These are phyloP conservation scores for Malurus alboscapulatus DNA, from an alignment of 2,113 vertebrate genomes.

Conservation along the genomic window DNA sequence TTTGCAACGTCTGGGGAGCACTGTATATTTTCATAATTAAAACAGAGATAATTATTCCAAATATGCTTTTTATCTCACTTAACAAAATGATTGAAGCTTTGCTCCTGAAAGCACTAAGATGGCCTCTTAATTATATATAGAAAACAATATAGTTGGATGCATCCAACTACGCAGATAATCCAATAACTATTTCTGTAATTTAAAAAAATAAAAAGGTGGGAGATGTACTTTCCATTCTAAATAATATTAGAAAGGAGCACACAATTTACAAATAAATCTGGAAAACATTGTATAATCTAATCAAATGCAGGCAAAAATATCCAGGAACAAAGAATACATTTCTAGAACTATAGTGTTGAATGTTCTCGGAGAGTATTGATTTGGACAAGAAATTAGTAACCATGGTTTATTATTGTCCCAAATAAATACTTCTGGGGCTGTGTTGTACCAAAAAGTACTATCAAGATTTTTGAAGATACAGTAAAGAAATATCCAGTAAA, in stretches of 20 bases:
- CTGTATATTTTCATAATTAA: not conserved
- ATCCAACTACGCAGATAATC: not conserved
- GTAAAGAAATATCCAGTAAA: not conserved
- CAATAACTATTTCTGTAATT: not conserved
- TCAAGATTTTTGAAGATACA: not conserved
- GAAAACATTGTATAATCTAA: not conserved
- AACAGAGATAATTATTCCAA: not conserved
- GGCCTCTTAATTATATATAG: not conserved
- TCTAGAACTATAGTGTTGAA: not conserved
- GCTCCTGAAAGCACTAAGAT: not conserved
- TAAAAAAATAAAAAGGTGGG: not conserved
- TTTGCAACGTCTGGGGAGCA: not conserved
- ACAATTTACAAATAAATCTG: not conserved
- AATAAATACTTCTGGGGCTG: not conserved
- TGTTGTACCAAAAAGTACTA: not conserved
- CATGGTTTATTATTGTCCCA: not conserved
- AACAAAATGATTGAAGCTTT: not conserved
- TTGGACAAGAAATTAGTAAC: not conserved
- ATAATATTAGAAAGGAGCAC: not conserved
- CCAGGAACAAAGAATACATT: not conserved
- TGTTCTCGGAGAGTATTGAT: not conserved
- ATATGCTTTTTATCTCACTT: not conserved
- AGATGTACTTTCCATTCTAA: not conserved
- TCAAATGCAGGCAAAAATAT: not conserved
- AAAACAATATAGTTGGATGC: not conserved